Conservation (phyloP, 2,113 vertebrate genomes). For the Pardalotus punctatus region DNA sequence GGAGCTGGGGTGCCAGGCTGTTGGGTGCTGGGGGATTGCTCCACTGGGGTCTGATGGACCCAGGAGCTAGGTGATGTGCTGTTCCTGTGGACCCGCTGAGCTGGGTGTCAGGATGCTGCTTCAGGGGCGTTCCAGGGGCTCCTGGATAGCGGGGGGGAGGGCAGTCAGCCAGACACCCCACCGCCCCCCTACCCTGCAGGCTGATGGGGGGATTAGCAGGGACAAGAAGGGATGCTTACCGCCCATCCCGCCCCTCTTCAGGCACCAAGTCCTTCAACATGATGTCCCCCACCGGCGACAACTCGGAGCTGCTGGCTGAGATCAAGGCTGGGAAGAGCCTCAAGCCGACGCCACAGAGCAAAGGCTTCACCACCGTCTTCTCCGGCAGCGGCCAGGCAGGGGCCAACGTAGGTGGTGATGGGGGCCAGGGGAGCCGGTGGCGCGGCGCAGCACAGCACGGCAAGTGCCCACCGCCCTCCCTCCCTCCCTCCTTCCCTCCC, state of each 20-base stretch:
- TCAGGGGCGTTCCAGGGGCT: not conserved
- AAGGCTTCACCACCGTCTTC: slow-evolving; percentile 92
- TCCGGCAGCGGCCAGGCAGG: slow-evolving; percentile 81
- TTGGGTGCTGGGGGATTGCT: not conserved
- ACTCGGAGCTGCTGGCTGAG: slow-evolving; percentile 95
- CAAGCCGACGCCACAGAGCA: slow-evolving; percentile 94
- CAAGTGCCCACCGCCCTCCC: not conserved
- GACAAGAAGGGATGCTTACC: not conserved
- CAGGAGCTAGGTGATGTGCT: not conserved
- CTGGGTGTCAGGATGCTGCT: not conserved
- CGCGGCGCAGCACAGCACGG: fast-evolving
- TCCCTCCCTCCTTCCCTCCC: not conserved
- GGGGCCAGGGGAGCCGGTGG: not conserved
- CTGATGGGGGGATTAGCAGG: no score
- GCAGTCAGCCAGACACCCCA: no score
- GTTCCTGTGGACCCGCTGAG: fast-evolving
- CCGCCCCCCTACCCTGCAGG: fast-evolving
- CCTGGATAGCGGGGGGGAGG: not conserved
- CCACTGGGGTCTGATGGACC: not conserved
- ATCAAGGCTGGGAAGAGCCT: slow-evolving; percentile 96
- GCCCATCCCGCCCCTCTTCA: slow-evolving; percentile 56
- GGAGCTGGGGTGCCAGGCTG: not conserved
- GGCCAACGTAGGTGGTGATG: slow-evolving; percentile 74
- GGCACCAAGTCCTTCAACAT: slow-evolving; percentile 99
- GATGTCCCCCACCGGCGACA: slow-evolving; percentile 98